Evolutionary conservation across 1,140 invertebrate genomes (phyloP).

Genomic region (Drosophila truncata): DNA sequence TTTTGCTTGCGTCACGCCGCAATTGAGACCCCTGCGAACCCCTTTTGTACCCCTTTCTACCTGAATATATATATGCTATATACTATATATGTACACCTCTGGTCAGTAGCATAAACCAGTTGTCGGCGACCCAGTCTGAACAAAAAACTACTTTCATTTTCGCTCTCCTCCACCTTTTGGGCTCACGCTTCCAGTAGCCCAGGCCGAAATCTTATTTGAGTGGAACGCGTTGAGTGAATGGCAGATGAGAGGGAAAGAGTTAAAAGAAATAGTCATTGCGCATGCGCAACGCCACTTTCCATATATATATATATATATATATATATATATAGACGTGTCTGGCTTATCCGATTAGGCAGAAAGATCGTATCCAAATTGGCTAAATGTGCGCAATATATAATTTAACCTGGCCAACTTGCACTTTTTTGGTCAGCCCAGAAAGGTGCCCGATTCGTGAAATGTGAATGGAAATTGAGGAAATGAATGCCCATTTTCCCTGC

Average conservation of each 20-base stretch:
- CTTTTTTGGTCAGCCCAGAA: constrained; percentile 27
- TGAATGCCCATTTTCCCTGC: constrained; percentile 31
- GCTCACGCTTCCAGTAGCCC: constrained; percentile 9
- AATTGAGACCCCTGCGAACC: constrained; percentile 31
- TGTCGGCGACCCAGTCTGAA: constrained; percentile 53
- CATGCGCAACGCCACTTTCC: constrained; percentile 63
- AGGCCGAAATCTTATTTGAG: constrained; percentile 23
- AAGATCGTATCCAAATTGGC: constrained; percentile 47
- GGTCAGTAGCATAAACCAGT: constrained; percentile 64
- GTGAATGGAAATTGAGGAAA: constrained; percentile 29
- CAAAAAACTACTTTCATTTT: constrained; percentile 78
- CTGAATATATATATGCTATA: constrained; percentile 12
- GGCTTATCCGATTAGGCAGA: constrained; percentile 28
- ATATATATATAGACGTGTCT: constrained; percentile 40
- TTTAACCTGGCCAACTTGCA: constrained; percentile 28
- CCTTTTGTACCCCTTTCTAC: neutral
- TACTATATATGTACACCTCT: constrained; percentile 4
- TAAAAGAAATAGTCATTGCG: constrained; percentile 59
- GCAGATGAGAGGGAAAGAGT: constrained; percentile 3
- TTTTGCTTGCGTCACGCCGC: constrained; percentile 61
- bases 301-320: neutral
- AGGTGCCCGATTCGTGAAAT: constrained; percentile 25
- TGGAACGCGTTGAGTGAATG: constrained; percentile 30
- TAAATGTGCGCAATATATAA: constrained; percentile 41
- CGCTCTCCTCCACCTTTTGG: constrained; percentile 37